phyloP scores from a whole-genome alignment of 2,888 invertebrate species.

The Mesorhabditis belari region DNA sequence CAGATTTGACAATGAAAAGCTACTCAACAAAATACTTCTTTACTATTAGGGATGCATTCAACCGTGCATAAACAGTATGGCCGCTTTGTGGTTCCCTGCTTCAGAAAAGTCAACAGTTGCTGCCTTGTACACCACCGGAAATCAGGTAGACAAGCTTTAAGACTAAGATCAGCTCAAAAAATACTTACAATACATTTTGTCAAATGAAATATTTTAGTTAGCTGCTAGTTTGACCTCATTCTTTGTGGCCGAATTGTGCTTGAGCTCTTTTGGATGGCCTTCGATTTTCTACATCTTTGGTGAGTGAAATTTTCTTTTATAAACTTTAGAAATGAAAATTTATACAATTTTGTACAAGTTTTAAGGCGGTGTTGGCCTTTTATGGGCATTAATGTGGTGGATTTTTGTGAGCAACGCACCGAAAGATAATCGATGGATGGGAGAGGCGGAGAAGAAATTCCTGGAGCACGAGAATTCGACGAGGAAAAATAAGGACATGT shows the following conservation, averaged over 20 bases:
- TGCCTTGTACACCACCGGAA: constrained; percentile 38
- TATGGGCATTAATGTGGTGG: constrained; percentile 36
- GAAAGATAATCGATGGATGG: constrained; percentile 30
- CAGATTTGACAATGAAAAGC: no score
- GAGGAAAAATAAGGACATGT: neutral
- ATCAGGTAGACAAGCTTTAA: constrained; percentile 23
- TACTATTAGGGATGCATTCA: constrained; percentile 26
- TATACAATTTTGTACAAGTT: neutral
- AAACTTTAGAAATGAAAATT: no score
- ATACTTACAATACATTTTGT: neutral
- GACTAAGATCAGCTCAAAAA: neutral
- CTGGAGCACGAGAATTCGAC: constrained; percentile 7
- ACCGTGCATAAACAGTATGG: constrained; percentile 35
- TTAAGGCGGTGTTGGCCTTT: constrained; percentile 20
- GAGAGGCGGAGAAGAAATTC: constrained; percentile 24
- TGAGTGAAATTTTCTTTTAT: no score
- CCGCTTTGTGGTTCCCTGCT: constrained; percentile 38
- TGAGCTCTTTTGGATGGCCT: constrained; percentile 26
- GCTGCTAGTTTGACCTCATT: neutral
- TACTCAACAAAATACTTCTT: neutral
- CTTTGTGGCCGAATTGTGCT: constrained; percentile 32
- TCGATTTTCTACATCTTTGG: constrained; percentile 35
- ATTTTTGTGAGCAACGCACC: constrained; percentile 30
- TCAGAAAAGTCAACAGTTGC: constrained; percentile 36
- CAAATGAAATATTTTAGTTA: constrained; percentile 20